A percentile compares a stretch with the other conserved stretches of the same genome.
Evolutionary conservation across 2,888 invertebrate species (phyloP).

Genomic region (Mylabris sibirica): DNA sequence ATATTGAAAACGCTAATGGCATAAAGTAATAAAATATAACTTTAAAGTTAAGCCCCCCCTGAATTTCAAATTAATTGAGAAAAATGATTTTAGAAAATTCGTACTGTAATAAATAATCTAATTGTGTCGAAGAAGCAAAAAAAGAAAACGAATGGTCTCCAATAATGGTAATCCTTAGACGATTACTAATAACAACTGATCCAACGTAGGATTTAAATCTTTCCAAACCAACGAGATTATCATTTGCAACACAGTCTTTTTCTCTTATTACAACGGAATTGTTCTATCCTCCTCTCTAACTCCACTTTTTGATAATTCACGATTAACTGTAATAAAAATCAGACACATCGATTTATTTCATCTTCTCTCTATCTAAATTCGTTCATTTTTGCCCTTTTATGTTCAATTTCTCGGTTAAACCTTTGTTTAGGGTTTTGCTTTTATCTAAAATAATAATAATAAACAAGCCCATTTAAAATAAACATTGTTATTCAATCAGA

Average conservation of each 20-base stretch:
- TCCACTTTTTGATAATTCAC: neutral
- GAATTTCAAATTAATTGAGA: neutral
- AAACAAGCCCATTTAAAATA: constrained; percentile 21
- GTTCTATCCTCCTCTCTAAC: neutral
- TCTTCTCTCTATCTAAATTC: neutral
- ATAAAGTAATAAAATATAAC: neutral
- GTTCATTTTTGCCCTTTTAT: neutral
- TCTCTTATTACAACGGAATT: neutral
- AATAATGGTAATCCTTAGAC: constrained; percentile 45
- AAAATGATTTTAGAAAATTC: neutral
- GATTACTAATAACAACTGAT: constrained; percentile 48
- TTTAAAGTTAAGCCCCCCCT: neutral
- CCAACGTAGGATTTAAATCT: constrained; percentile 44
- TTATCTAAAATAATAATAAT: neutral
- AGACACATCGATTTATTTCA: neutral
- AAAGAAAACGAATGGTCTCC: constrained; percentile 44
- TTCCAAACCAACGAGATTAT: constrained; percentile 32
- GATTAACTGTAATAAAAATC: neutral
- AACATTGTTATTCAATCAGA: constrained; percentile 37
- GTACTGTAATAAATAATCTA: constrained; percentile 46
- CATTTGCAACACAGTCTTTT: constrained; percentile 23
- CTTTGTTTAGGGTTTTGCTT: neutral
- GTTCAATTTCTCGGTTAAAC: neutral
- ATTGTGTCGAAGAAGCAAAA: constrained; percentile 39
- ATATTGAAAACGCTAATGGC: neutral